Conservation (phyloP, 2,797 vertebrate species). For the Cossypha polioptera region DNA sequence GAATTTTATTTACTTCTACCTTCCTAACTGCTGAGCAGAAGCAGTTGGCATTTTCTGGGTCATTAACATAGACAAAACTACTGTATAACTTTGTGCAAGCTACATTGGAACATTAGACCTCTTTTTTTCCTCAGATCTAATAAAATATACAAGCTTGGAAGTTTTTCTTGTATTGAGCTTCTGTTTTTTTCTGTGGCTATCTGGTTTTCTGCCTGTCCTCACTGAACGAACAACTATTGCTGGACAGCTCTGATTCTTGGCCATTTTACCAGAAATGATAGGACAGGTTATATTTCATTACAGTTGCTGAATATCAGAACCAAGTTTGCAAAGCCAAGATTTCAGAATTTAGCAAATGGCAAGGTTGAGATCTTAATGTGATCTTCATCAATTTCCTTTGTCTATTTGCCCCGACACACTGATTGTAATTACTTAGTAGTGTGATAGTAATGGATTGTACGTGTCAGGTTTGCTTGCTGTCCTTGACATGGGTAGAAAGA, state of each 20-base stretch:
- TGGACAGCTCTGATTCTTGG: background rate
- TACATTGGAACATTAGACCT: background rate
- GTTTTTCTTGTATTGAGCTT: background rate
- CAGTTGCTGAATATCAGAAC: background rate
- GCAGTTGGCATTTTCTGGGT: background rate
- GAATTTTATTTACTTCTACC: background rate
- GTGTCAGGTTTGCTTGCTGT: background rate
- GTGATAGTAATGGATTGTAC: background rate
- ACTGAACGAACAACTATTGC: background rate
- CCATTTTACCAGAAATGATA: background rate
- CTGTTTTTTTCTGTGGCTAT: background rate
- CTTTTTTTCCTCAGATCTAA: background rate
- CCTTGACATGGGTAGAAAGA: background rate
- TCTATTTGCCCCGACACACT: background rate
- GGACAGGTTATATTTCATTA: background rate
- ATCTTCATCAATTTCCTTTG: background rate
- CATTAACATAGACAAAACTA: background rate
- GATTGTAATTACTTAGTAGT: background rate
- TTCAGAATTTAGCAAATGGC: background rate
- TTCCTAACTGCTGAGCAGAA: background rate
- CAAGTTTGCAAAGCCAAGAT: background rate
- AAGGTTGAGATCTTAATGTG: background rate
- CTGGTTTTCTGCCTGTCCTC: background rate
- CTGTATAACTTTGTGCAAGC: background rate
- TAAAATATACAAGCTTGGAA: background rate